A percentile compares a stretch with the other conserved stretches of the same genome.
These are phyloP conservation scores for Ascaphus truei DNA, from an alignment of 2,113 vertebrate genomes.

Conservation along the genomic window DNA sequence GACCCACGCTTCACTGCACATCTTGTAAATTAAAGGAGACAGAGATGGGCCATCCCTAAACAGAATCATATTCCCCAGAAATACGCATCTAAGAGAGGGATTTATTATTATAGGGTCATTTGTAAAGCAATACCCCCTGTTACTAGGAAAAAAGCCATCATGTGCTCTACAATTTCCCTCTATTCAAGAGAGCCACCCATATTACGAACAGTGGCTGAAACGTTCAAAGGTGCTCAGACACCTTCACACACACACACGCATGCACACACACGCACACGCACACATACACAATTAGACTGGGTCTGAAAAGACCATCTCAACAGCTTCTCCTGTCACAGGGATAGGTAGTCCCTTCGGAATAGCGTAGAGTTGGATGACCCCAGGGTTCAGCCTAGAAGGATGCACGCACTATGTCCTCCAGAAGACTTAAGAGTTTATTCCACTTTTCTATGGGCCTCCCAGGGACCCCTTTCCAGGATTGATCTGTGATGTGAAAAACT, in stretches of 20 bases:
- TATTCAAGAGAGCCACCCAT: not conserved
- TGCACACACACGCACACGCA: not conserved
- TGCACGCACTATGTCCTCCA: no score
- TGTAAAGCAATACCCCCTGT: not conserved
- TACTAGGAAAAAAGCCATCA: not conserved
- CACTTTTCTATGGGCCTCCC: not conserved
- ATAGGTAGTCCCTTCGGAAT: not conserved
- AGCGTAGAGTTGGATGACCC: not conserved
- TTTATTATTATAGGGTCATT: not conserved
- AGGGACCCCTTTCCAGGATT: not conserved
- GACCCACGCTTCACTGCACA: not conserved
- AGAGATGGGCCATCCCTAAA: not conserved
- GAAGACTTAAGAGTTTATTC: not conserved
- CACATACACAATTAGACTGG: no score
- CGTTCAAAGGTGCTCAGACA: not conserved
- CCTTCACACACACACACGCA: not conserved
- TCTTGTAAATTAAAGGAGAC: not conserved
- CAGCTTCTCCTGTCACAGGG: not conserved
- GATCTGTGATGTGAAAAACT: conserved; percentile 5
- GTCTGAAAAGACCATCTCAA: no score
- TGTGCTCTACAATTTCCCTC: conserved; percentile 4
- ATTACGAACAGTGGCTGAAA: not conserved
- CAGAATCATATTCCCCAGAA: not conserved
- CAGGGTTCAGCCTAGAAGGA: not conserved
- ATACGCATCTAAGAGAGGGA: not conserved